Evolutionary conservation across 2,113 vertebrate genomes (phyloP).

Genomic region (Calypte anna): DNA sequence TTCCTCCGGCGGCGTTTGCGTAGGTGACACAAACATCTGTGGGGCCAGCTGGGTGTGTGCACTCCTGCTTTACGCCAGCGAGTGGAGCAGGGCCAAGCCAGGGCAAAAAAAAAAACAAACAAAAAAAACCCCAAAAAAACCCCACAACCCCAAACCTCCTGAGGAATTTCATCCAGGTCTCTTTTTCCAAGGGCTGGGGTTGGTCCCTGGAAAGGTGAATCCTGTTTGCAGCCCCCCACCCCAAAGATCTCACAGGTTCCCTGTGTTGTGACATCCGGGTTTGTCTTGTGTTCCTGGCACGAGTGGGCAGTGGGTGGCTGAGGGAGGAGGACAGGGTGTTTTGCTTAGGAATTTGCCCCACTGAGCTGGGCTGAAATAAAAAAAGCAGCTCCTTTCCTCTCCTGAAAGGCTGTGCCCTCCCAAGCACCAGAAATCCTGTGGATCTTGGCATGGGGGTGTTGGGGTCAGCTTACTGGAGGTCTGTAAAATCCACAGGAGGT

Average conservation of each 20-base stretch:
- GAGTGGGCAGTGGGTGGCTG: background rate
- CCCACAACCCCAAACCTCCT: background rate
- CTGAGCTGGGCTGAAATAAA: background rate
- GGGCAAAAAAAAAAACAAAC: background rate
- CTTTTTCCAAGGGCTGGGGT: background rate
- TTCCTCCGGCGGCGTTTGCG: background rate
- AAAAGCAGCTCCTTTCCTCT: background rate
- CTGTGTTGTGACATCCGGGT: background rate
- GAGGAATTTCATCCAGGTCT: background rate
- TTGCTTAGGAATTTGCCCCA: background rate
- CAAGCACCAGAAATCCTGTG: background rate
- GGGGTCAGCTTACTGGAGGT: background rate
- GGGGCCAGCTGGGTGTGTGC: conserved; percentile 40
- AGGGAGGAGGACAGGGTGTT: background rate
- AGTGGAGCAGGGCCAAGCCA: background rate
- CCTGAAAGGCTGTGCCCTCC: background rate
- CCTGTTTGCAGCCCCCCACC: background rate
- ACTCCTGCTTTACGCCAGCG: background rate
- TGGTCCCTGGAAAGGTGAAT: background rate
- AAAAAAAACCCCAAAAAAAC: no score
- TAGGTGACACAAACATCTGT: conserved; percentile 43
- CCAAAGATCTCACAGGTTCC: background rate
- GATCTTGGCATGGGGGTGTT: background rate
- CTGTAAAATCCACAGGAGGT: accelerated
- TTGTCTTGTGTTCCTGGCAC: background rate